Percentiles rank a stretch among this genome's conserved stretches.
These are phyloP conservation scores for Mamestra brassicae DNA, from an alignment of 2,888 invertebrate species.

Conservation along the genomic window DNA sequence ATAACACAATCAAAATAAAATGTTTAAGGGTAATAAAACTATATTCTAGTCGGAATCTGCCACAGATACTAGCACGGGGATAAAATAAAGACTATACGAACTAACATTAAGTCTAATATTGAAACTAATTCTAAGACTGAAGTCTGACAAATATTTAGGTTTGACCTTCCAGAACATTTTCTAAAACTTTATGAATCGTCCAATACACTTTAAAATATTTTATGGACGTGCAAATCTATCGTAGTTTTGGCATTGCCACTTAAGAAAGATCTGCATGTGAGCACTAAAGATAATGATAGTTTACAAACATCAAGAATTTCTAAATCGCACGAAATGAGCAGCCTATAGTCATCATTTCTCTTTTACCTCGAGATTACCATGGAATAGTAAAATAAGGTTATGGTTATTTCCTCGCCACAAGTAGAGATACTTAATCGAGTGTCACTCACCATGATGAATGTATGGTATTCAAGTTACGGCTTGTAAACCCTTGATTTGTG, in stretches of 20 bases:
- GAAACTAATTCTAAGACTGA: too few species aligned
- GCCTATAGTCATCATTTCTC: neutral
- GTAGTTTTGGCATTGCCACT: neutral
- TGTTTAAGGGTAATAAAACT: too few species aligned
- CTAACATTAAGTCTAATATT: too few species aligned
- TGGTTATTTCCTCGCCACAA: constrained; percentile 22
- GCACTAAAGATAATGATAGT: neutral
- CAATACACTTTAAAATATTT: neutral
- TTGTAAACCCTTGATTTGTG: constrained; percentile 38
- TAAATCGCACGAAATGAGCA: neutral
- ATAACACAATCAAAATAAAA: too few species aligned
- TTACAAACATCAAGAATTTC: neutral
- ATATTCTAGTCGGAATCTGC: too few species aligned
- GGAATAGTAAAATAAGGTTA: constrained; percentile 24
- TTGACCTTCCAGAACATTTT: too few species aligned
- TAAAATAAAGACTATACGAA: too few species aligned
- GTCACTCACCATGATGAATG: constrained; percentile 51
- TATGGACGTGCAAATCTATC: neutral
- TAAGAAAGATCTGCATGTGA: neutral
- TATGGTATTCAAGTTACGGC: constrained; percentile 30
- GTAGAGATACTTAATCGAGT: constrained; percentile 48
- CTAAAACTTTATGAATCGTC: neutral
- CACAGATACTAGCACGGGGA: too few species aligned
- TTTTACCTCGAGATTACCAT: constrained; percentile 4
- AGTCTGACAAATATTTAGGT: neutral